Conservation (phyloP, 2,888 invertebrate species). For the Rutpela maculata region DNA sequence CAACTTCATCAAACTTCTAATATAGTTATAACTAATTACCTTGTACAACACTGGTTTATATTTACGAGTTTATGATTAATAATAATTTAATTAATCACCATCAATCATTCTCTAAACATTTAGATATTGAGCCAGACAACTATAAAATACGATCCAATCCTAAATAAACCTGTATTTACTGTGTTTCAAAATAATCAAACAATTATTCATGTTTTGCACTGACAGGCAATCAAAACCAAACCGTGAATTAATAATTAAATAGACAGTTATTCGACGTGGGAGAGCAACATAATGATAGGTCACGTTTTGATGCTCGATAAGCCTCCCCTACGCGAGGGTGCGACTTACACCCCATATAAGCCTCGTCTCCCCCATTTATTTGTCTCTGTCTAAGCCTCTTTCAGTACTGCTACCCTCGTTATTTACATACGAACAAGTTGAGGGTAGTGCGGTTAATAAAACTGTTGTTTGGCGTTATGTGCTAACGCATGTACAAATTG, state of each 20-base stretch:
- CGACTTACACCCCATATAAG: slow-evolving; percentile 60
- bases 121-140: slow-evolving; percentile 33
- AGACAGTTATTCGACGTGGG: slow-evolving; percentile 56
- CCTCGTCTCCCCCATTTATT: slow-evolving; percentile 51
- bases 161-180: slow-evolving; percentile 43
- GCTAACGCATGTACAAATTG: slow-evolving; percentile 41
- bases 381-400: slow-evolving; percentile 42
- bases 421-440: slow-evolving; percentile 54
- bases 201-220: slow-evolving; percentile 53
- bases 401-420: slow-evolving; percentile 50
- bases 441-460: slow-evolving; percentile 60
- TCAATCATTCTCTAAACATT: slow-evolving; percentile 26
- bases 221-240: slow-evolving; percentile 57
- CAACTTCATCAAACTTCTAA: neutral
- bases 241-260: slow-evolving; percentile 60
- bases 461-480: slow-evolving; percentile 54
- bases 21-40: neutral
- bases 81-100: slow-evolving; percentile 30
- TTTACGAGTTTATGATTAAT: slow-evolving; percentile 6
- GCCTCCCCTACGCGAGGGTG: slow-evolving; percentile 63
- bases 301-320: slow-evolving; percentile 68
- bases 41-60: neutral
- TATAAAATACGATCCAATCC: slow-evolving; percentile 43
- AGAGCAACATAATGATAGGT: slow-evolving; percentile 66
- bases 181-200: slow-evolving; percentile 54